These are phyloP conservation scores for Tangara arthus DNA, from an alignment of 2,797 vertebrate genomes.

Conservation along the genomic window DNA sequence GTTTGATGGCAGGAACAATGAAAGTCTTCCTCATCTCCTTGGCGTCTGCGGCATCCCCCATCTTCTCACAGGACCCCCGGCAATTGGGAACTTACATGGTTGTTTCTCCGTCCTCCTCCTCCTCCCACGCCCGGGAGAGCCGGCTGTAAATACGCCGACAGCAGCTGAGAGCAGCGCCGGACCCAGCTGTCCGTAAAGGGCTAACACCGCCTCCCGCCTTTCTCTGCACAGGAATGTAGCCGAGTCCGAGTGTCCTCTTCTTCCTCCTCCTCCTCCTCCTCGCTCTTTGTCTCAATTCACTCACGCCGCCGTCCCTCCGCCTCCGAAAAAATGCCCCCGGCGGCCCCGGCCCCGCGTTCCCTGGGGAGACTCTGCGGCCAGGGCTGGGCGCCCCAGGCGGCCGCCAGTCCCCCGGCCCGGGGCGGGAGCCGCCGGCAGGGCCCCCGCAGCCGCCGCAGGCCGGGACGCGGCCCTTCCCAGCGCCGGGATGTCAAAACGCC, in stretches of 20 bases:
- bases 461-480: neutral
- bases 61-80: constrained; percentile 64
- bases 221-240: constrained; percentile 64
- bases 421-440: neutral
- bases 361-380: neutral
- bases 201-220: constrained; percentile 41
- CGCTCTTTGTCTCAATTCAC: neutral
- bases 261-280: neutral
- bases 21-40: constrained; percentile 84
- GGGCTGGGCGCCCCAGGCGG: neutral
- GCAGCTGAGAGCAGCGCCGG: constrained; percentile 16
- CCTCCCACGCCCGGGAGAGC: neutral
- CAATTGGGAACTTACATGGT: constrained; percentile 57
- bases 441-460: constrained; percentile 30
- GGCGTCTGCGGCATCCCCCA: constrained; percentile 88
- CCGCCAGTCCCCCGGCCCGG: neutral
- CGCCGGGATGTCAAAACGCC: constrained; percentile 7
- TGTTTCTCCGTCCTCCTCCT: neutral
- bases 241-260: constrained; percentile 13
- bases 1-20: constrained; percentile 89
- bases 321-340: neutral
- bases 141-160: neutral
- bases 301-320: neutral
- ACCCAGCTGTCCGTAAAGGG: constrained; percentile 47
- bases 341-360: neutral